Evolutionary conservation across 2,888 invertebrate species (phyloP).

Genomic region (Sepioteuthis lessoniana): DNA sequence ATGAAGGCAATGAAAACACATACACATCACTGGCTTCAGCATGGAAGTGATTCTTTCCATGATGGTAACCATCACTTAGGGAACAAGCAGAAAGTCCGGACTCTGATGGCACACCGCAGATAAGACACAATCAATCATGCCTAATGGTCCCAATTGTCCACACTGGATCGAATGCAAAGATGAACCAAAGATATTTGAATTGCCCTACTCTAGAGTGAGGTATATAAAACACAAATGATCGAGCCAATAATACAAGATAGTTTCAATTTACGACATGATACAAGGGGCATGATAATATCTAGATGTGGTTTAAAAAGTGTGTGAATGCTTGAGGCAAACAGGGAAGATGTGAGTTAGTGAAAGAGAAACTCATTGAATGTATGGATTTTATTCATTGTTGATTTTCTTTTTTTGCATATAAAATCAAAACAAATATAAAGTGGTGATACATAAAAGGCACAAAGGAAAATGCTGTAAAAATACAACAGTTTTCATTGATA

Average conservation of each 20-base stretch:
- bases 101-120: not conserved
- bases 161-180: not conserved
- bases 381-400: not conserved
- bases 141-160: slow-evolving; percentile 33
- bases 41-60: not conserved
- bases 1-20: not conserved
- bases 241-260: not conserved
- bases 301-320: not conserved
- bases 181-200: slow-evolving; percentile 9
- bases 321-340: not conserved
- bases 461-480: no score
- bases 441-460: no score
- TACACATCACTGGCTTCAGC: not conserved
- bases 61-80: slow-evolving; percentile 8
- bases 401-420: not conserved
- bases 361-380: not conserved
- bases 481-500: no score
- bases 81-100: not conserved
- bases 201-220: slow-evolving; percentile 33
- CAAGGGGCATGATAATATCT: not conserved
- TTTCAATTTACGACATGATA: slow-evolving; percentile 33
- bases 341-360: not conserved
- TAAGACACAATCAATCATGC: slow-evolving; percentile 23
- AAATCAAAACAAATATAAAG: not conserved
- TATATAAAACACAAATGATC: slow-evolving; percentile 33